Evolutionary conservation across 2,888 invertebrate genomes (phyloP), one percentile per base, ranked within the genome.

Genomic region (Drosophila atripex): DNA sequence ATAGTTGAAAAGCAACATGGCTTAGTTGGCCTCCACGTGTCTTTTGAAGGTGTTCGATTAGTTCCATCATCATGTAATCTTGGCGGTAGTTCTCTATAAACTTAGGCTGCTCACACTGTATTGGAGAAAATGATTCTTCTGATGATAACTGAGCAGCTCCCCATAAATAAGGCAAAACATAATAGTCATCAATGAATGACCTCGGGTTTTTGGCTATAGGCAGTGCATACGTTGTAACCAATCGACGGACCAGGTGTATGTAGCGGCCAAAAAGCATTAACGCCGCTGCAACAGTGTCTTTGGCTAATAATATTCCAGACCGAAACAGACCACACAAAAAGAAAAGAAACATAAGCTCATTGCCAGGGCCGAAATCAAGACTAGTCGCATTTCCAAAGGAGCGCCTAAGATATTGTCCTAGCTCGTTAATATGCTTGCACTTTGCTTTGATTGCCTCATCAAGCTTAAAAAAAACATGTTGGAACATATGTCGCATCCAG

Each of bases 281-380:
- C 0, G 96, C 97, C 18, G 95, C 94, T 3, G 97, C 95, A 54
- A 94, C 92, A 91, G 95, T 95, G 90, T 99, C 99, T 9, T 94
- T 93, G 35, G 93, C 92, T 25, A 91, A 91, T 18, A 99, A 93
- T 60, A 94, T 94, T 16, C 95, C 95, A 73, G 98, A 94, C 93
- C 98, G 98, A 90, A 96, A 99, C 47, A 99, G 93, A 82, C 97
- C 97, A 89, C 97, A 97, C 4, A 99, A 91, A 86, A 99, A 98
- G 94, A 99, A 98, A 3, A 98, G 91, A 91, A 99, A 99, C 12
- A 97, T 94, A 92, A 99, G 95, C 92, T 99, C 99, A 92, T 99
- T 99, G 0, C 98, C 99, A 16, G 99, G 99, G 3, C 99, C 99
- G 92, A 99, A 99, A 91, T 99, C 99, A 86, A 99, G 98, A 78